A percentile compares a stretch with the other conserved stretches of the same genome.
Evolutionary conservation across 2,797 vertebrate genomes (phyloP).

Genomic region (Tympanoctomys barrerae): DNA sequence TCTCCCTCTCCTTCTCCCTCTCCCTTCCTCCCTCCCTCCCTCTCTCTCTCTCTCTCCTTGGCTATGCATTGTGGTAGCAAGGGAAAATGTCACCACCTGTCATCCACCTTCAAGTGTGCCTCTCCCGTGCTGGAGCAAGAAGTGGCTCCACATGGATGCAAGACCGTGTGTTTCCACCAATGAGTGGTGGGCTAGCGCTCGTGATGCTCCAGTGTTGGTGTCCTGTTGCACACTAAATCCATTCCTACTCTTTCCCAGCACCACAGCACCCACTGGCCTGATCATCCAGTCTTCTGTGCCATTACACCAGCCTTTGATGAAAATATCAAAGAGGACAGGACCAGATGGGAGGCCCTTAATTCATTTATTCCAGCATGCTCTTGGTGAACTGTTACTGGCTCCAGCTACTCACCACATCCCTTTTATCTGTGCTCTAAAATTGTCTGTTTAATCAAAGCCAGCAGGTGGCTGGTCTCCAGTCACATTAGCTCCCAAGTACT

Average conservation of each 20-base stretch:
- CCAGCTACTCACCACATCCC: slow-evolving; percentile 21
- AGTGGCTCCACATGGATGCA: background rate
- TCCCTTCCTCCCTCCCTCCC: background rate
- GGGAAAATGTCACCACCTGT: background rate
- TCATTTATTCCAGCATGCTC: slow-evolving; percentile 47
- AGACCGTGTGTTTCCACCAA: background rate
- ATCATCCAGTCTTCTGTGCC: slow-evolving; percentile 32
- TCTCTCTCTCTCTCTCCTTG: slow-evolving; percentile 28
- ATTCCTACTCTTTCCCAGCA: background rate
- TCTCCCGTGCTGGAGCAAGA: background rate
- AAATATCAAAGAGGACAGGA: slow-evolving; percentile 59
- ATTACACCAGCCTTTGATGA: slow-evolving; percentile 71
- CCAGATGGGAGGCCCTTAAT: slow-evolving; percentile 34
- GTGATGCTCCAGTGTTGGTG: background rate
- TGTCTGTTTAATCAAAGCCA: slow-evolving; percentile 55
- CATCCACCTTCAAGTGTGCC: background rate
- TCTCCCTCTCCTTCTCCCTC: too few relatives aligned
- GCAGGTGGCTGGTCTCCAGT: slow-evolving; percentile 48
- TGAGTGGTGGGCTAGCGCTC: background rate
- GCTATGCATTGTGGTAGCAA: background rate
- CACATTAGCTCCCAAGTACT: background rate
- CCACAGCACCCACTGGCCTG: slow-evolving; percentile 1
- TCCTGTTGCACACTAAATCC: background rate
- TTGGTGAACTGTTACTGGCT: slow-evolving; percentile 52
- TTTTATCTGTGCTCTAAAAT: slow-evolving; percentile 60